Percentiles rank a stretch among this genome's conserved stretches.
Evolutionary conservation across 2,113 vertebrate genomes (phyloP).

Genomic region (Pipra filicauda): DNA sequence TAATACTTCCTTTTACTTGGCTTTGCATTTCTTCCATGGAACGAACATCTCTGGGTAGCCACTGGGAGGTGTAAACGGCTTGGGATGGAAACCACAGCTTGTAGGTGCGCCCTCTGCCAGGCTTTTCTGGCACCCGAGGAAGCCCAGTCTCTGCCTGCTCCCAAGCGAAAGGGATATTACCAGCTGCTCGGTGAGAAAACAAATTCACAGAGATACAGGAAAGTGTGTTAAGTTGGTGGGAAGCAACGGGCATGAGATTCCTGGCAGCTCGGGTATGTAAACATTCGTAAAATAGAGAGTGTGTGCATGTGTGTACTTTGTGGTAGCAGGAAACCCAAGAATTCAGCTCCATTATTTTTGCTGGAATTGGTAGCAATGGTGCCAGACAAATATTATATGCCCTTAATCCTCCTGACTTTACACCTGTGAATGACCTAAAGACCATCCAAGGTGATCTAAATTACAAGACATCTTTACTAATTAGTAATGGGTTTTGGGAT

Average conservation of each 20-base stretch:
- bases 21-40: background rate
- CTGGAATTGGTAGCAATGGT: conserved; percentile 1
- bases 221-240: conserved; percentile 49
- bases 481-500: background rate
- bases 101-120: conserved; percentile 29
- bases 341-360: conserved; percentile 43
- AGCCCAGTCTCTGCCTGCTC: conserved; percentile 49
- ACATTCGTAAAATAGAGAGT: conserved; percentile 67
- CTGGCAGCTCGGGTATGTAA: conserved; percentile 71
- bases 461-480: background rate
- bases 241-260: conserved; percentile 69
- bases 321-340: conserved; percentile 42
- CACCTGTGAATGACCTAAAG: conserved; percentile 41
- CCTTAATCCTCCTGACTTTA: conserved; percentile 51
- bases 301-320: conserved; percentile 51
- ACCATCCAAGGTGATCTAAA: background rate
- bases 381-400: conserved; percentile 31
- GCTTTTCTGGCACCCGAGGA: conserved; percentile 15
- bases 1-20: conserved; percentile 23
- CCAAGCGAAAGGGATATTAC: conserved; percentile 51
- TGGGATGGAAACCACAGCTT: conserved; percentile 27
- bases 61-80: conserved; percentile 44
- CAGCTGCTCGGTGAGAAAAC: conserved; percentile 63
- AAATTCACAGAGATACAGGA: conserved; percentile 43
- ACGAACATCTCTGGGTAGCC: conserved; percentile 24